Evolutionary conservation across 1,140 invertebrate genomes (phyloP), one percentile per base, ranked within the genome.

Genomic region (Papilio helenus): DNA sequence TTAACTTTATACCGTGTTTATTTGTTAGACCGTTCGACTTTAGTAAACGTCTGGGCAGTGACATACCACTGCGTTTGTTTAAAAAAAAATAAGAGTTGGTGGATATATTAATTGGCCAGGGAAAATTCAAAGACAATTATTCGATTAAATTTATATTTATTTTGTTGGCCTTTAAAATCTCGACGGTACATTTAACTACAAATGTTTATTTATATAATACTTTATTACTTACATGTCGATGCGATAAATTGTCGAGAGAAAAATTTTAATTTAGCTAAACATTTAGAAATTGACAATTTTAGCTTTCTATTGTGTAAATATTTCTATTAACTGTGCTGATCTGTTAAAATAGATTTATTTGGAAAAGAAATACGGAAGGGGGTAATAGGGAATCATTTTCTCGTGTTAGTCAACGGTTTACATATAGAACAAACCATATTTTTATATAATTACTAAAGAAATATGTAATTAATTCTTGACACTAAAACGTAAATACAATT

Each of bases 211-310:
- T 34, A 29, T 26, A 61, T 65, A 68, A 68, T 68, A 84, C 85
- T 86, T 86, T 81, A 85, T 89, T 86, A 88, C 83, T 90, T 89
- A 88, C 82, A 90, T 86, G 87, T 89, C 82, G 89, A 92, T 90
- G 92, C 86, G 88, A 90, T 86, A 90, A 91, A 81, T 87, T 82
- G 44, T 46, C 44, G 44, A 46, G 44, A 46, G 10, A 46, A 46
- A 14, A 14, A 78, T 85, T 86, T 88, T 89, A 86, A 86, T 85
- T 86, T 89, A 88, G 88, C 89, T 93, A 92, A 88, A 90, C 85
- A 87, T 90, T 92, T 93, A 87, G 89, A 92, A 93, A 93, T 93
- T 93, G 92, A 93, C 92, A 90, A 91, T 88, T 89, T 90, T 91
- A 90, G 86, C 89, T 80, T 84, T 88, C 87, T 92, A 91, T 88